phyloP scores from a whole-genome alignment of 2,797 vertebrate genomes.

The Hydrocynus forskahlii region DNA sequence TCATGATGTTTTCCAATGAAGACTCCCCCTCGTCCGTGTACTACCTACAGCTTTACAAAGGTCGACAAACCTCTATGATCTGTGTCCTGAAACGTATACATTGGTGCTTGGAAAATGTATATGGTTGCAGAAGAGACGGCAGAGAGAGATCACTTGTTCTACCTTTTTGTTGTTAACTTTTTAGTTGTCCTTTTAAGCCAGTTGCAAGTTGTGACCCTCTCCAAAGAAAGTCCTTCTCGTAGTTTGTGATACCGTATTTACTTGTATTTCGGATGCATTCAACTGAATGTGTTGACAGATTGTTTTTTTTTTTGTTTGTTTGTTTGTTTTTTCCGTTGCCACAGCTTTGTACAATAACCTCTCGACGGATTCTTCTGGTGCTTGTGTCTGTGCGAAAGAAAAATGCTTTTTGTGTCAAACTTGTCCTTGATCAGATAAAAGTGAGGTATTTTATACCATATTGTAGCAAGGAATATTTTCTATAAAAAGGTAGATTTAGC shows the following conservation, averaged over 20 bases:
- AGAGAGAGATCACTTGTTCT: constrained; percentile 54
- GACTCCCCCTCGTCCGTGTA: constrained; percentile 63
- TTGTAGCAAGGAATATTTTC: constrained; percentile 80
- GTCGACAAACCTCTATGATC: constrained; percentile 59
- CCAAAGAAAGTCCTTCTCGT: constrained; percentile 54
- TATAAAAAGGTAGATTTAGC: constrained; percentile 79
- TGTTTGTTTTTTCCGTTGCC: constrained; percentile 51
- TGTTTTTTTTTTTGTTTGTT: constrained; percentile 40
- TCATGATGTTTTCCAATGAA: constrained; percentile 58
- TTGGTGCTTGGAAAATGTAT: constrained; percentile 67
- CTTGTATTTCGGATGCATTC: constrained; percentile 54
- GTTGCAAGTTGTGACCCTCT: constrained; percentile 61
- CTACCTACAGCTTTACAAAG: constrained; percentile 56
- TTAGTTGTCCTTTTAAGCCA: constrained; percentile 62
- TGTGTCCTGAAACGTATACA: constrained; percentile 56
- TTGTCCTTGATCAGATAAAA: constrained; percentile 68
- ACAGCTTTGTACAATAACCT: constrained; percentile 74
- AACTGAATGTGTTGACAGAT: constrained; percentile 47
- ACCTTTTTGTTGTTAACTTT: constrained; percentile 53
- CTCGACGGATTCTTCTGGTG: constrained; percentile 74
- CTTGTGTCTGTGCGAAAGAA: constrained; percentile 73
- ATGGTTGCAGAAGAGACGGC: constrained; percentile 42
- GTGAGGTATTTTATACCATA: constrained; percentile 77
- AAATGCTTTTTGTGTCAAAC: constrained; percentile 61
- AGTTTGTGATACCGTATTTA: constrained; percentile 64